Evolutionary conservation across 2,113 vertebrate genomes (phyloP).

Genomic region (Todiramphus chloris): DNA sequence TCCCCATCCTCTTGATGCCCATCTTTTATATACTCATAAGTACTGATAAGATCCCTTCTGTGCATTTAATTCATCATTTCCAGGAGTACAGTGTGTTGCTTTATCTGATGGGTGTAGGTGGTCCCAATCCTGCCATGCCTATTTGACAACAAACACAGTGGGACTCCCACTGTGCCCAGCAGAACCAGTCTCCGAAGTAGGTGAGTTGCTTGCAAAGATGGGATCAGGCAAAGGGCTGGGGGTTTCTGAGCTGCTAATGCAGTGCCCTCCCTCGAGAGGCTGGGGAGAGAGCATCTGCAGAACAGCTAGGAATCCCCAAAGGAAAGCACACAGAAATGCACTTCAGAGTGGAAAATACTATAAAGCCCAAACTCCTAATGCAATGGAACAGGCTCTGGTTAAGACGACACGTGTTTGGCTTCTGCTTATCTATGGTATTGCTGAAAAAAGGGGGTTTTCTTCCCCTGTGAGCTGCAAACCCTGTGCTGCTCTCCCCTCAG

Average conservation of each 20-base stretch:
- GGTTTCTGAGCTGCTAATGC: neutral
- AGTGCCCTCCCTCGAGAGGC: neutral
- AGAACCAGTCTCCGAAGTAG: neutral
- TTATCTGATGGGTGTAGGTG: neutral
- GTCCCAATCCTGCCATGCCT: neutral
- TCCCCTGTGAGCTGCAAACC: neutral
- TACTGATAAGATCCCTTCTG: neutral
- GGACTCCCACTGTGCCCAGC: neutral
- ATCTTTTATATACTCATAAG: neutral
- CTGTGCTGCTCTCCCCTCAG: neutral
- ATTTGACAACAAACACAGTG: neutral
- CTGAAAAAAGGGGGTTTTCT: neutral
- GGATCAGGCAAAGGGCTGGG: fast-evolving
- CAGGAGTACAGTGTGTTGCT: fast-evolving
- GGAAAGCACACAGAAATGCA: neutral
- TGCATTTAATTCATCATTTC: neutral
- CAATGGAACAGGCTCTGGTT: neutral
- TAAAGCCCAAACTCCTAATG: neutral
- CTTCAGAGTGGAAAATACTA: neutral
- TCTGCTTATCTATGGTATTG: neutral
- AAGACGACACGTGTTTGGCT: neutral
- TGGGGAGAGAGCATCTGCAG: neutral
- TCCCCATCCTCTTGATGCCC: neutral
- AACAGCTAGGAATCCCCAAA: neutral
- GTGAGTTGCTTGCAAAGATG: neutral